Evolutionary conservation across 2,797 vertebrate genomes (phyloP), one percentile per base, ranked within the genome.

Genomic region (Catamblyrhynchus diadema): DNA sequence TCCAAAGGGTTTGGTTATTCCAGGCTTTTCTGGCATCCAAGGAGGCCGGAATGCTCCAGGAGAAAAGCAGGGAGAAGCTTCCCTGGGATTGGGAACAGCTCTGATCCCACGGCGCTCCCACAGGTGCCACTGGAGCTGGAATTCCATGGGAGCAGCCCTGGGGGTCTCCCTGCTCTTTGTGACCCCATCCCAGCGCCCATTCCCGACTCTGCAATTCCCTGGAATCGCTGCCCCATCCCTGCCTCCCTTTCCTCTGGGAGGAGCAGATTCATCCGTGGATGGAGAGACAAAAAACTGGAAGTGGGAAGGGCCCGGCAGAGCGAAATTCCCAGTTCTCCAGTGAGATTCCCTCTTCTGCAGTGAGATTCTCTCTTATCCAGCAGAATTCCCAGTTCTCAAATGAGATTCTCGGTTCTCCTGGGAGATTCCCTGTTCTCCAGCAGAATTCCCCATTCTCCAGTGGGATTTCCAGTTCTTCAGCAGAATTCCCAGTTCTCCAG

Each of bases 261-360:
- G 77, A 81, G 84, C 70, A 47, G 67, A 47, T 95, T 51, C 74
- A 86, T 61, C 80, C 88, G 25, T 22, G 92, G 93, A 92, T 54
- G 89, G 84, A 90, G 73, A 88, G 61, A 81, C 61, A 92, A 90
- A 94, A 61, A 72, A 80, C 48, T 73, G 88, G 90, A 90, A 96
- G 74, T 8, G 66, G 86, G 42, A 41, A 57, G 27, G 84, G 92
- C 87, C 88, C n/a, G 45, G 88, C 39, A 19, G 39, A 51, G 78
- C 0, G 0, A 64, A 25, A 66, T 48, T 41, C 48, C 57, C 2
- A 1, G 6, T 30, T 48, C 60, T 42, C 60, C 59, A 17, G 41
- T 2, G 4, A 23, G 7, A 32, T 39, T 67, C 56, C n/a, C 2
- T 1, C 4, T 8, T n/a, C 47, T 33, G 56, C 42, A 47, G 10